Evolutionary conservation across 35 echinoderm and acorn worm genomes (phyloP).

Genomic region (Heliocidaris tuberculata): DNA sequence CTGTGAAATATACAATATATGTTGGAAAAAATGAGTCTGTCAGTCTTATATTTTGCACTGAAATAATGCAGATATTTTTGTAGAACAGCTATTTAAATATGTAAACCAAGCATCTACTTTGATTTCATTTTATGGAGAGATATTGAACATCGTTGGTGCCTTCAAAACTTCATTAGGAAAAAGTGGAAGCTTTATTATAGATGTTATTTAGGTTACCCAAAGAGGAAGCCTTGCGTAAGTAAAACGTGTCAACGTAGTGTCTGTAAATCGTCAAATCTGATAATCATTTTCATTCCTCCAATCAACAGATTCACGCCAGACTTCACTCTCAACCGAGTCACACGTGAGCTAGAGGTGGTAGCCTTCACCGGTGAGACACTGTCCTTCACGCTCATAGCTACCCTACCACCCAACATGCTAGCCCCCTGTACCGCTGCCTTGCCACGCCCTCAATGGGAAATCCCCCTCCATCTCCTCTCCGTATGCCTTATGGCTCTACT

Average conservation of each 20-base stretch:
- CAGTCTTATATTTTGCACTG: too few relatives aligned
- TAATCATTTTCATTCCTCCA: background rate
- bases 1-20: too few relatives aligned
- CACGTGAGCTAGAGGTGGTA: slow-evolving; percentile 70
- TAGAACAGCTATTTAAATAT: too few relatives aligned
- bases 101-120: too few relatives aligned
- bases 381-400: slow-evolving; percentile 90
- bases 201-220: too few relatives aligned
- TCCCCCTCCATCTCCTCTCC: slow-evolving; percentile 67
- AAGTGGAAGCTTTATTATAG: too few relatives aligned
- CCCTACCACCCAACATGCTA: slow-evolving; percentile 89
- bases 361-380: slow-evolving; percentile 70
- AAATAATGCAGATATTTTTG: too few relatives aligned
- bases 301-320: slow-evolving; percentile 87
- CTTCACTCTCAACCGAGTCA: slow-evolving; percentile 84
- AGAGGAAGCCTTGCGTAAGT: background rate
- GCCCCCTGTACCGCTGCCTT: slow-evolving; percentile 83
- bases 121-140: too few relatives aligned
- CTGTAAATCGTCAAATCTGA: background rate
- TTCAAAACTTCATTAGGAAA: too few relatives aligned
- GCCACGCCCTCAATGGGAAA: slow-evolving; percentile 87
- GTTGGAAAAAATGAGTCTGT: too few relatives aligned
- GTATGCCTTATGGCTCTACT: slow-evolving; percentile 79
- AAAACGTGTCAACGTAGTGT: background rate
- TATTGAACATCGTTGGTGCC: too few relatives aligned